Base-by-base conservation (phyloP, 2,888 invertebrate species). In the Monochamus alternatus region DNA sequence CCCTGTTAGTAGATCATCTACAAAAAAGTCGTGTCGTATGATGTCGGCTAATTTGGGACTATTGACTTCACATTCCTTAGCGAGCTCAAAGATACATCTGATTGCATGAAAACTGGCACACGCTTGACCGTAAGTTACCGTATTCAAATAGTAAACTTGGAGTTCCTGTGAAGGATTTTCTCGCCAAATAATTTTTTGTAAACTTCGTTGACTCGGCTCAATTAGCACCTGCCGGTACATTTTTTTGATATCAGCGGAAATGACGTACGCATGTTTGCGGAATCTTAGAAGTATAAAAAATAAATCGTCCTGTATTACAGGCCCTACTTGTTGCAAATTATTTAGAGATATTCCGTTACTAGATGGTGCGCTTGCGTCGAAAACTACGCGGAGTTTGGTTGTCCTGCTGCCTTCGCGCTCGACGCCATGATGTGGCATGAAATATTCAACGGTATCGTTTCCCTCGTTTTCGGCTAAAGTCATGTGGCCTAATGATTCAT, bases 171-270 rank as follows among this genome's bases (percentile, higher is more conserved):
- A 9, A 12, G 73, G 30, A 74, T 64, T 47, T n/a, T 10, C 8
- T n/a, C 76, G 66, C 76, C 76, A 76, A 9, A 76, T 55, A 43
- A 76, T 76, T 7, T 63, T 58, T 58, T 76, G 76, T 38, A 69
- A 64, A n/a, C 9, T 1, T 8, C 62, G 22, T 1, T 76, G 65
- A 5, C 31, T 22, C 9, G 65, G 31, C 4, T 38, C 10, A 32
- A 76, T 55, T 44, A 12, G 38, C 9, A 76, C 51, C 51, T 74
- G 73, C 43, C 72, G n/a, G 58, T 67, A 76, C 73, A 76, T 76
- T 73, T 76, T 76, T 3, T 9, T 3, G 43, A 47, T 69, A 52
- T 31, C 5, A 10, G 65, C 55, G 64, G 62, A 65, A 73, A 32
- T 66, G 38, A 38, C 38, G 7, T 38, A 38, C 5, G 38, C 7